A percentile compares a stretch with the other conserved stretches of the same genome.
phyloP scores from a whole-genome alignment of 2,888 invertebrate species.

The Cephus pygmeus region DNA sequence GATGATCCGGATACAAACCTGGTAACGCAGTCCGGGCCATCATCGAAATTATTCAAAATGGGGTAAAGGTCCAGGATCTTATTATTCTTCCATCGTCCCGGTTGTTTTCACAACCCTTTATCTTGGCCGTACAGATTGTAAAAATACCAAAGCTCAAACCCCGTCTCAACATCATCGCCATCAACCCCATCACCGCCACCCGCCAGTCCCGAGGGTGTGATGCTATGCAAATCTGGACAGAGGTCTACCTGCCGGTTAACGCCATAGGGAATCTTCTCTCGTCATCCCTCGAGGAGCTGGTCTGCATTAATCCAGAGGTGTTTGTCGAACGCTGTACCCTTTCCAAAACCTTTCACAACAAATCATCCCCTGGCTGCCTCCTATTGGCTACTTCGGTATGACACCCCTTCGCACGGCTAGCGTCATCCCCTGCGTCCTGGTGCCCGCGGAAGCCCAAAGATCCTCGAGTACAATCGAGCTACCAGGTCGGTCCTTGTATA shows the following conservation, averaged over 20 bases:
- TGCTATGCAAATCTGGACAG: conserved; percentile 23
- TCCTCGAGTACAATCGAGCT: not conserved
- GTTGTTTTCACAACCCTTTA: conserved; percentile 22
- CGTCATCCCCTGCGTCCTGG: not conserved
- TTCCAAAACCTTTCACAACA: not conserved
- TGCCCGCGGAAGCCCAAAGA: not conserved
- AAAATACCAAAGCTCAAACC: conserved; percentile 16
- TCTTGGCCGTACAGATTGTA: conserved; percentile 25
- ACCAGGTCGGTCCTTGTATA: not conserved
- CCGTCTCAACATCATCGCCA: not conserved
- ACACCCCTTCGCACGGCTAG: not conserved
- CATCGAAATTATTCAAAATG: conserved; percentile 21
- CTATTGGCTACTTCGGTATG: not conserved
- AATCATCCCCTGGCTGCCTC: not conserved
- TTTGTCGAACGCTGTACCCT: conserved; percentile 15
- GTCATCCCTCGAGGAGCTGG: conserved; percentile 18
- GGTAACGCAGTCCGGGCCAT: not conserved
- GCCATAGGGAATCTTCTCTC: conserved; percentile 16
- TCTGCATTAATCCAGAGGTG: conserved; percentile 21
- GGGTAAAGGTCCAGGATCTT: conserved; percentile 13
- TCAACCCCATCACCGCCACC: conserved; percentile 3
- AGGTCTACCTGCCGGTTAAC: conserved; percentile 10
- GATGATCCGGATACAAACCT: not conserved
- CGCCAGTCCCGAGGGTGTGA: conserved; percentile 20
- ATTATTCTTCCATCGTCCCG: conserved; percentile 24